A percentile compares a stretch with the other conserved stretches of the same genome.
Conservation (phyloP, 2,888 invertebrate species). For the Chloromyia formosa region DNA sequence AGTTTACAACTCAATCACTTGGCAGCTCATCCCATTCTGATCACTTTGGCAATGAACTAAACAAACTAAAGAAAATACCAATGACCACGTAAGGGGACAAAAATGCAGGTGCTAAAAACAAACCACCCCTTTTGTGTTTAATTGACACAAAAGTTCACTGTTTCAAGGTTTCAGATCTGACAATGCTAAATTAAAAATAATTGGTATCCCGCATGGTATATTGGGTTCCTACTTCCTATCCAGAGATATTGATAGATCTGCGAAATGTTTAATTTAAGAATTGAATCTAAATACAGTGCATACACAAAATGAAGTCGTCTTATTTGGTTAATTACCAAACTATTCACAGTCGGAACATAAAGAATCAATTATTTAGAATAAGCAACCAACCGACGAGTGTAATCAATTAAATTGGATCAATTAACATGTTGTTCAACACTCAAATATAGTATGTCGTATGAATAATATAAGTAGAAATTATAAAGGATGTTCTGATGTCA, state of each 20-base stretch:
- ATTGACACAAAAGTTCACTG: neutral
- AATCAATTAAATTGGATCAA: slow-evolving; percentile 28
- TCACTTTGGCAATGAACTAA: too few relatives aligned
- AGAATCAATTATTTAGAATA: slow-evolving; percentile 14
- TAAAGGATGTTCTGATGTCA: slow-evolving; percentile 14
- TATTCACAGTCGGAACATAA: neutral
- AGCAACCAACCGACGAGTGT: neutral
- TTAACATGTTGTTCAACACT: slow-evolving; percentile 12
- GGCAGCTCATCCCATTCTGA: too few relatives aligned
- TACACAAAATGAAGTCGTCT: neutral
- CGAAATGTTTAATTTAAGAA: neutral
- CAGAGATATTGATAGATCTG: neutral
- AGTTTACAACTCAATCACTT: neutral
- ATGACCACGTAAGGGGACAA: too few relatives aligned
- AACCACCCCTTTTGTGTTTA: neutral
- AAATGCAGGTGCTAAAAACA: neutral
- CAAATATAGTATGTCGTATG: neutral
- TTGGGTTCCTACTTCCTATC: neutral
- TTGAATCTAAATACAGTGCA: neutral
- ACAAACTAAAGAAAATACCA: too few relatives aligned
- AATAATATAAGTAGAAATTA: neutral
- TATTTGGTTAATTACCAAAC: neutral
- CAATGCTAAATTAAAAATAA: neutral
- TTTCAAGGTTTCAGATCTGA: slow-evolving; percentile 5
- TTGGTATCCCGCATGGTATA: neutral